phyloP scores from a whole-genome alignment of 2,797 vertebrate species.

The Carduelis carduelis region DNA sequence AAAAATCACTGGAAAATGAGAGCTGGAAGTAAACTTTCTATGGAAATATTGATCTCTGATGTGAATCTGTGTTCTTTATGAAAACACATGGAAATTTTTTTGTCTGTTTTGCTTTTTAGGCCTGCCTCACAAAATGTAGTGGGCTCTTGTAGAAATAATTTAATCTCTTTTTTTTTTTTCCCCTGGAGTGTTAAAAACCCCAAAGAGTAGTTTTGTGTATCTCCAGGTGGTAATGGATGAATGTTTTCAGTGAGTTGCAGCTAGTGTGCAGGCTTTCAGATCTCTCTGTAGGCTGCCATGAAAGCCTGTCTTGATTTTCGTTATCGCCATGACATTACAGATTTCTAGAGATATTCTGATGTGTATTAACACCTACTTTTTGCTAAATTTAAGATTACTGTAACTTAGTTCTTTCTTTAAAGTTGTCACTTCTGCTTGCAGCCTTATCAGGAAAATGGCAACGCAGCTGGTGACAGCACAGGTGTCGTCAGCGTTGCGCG shows the following conservation, averaged over 20 bases:
- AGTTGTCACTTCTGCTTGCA: slow-evolving; percentile 62
- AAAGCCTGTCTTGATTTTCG: background rate
- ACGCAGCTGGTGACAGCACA: slow-evolving; percentile 91
- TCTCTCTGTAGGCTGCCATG: background rate
- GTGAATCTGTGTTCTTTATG: background rate
- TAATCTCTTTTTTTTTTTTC: background rate
- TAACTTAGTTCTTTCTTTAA: background rate
- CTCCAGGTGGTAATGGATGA: background rate
- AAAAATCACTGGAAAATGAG: background rate
- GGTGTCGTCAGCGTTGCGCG: slow-evolving; percentile 87
- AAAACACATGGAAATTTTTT: background rate
- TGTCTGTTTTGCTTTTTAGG: background rate
- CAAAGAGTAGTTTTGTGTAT: background rate
- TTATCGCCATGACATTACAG: background rate
- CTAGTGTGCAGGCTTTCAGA: background rate
- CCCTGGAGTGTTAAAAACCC: background rate
- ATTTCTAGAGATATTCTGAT: background rate
- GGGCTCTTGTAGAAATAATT: background rate
- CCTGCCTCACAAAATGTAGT: background rate
- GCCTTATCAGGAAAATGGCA: slow-evolving; percentile 92
- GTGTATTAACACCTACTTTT: background rate
- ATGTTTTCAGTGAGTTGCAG: background rate
- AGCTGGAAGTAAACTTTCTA: background rate
- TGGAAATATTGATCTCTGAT: background rate
- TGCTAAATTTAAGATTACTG: background rate